Evolutionary conservation across 2,113 vertebrate genomes (phyloP), one percentile per base, ranked within the genome.

Genomic region (Sarotherodon lohbergeri): DNA sequence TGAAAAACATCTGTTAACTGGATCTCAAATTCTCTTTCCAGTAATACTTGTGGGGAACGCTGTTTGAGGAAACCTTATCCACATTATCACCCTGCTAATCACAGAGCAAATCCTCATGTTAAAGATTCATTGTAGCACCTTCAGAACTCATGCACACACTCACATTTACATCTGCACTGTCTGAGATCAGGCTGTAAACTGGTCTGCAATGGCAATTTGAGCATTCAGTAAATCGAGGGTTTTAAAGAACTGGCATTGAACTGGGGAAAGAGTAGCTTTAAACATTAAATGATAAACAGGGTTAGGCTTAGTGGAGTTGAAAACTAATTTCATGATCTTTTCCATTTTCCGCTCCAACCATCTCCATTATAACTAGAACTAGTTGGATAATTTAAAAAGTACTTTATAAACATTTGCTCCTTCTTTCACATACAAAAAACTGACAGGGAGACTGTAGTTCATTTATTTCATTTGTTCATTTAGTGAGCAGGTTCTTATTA

Each of bases 401-500:
- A 55, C 5, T 55, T 55, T 9, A 22, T 55, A n/a, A 9, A 22
- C 9, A 11, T 55, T 55, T 22, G n/a, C 52, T 54, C 19, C 19
- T n/a, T 10, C 52, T 55, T 55, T 10, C 4, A 55, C 10, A 22
- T 55, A 41, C 7, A 46, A 16, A 27, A 10, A 19, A 1, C 13
- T 17, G 14, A 48, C 22, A 16, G 22, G 7, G 14, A 27, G 9
- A 48, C 5, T 48, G 14, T 17, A 61, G 57, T 29, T 61, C 16
- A 2, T 63, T 61, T 61, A 32, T 14, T 34, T 61, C 8, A 2
- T 17, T 59, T 29, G 56, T 43, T 71, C 36, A 46, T 4, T 0
- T 41, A 46, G 13, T 0, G 17, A 48, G 27, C 14, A 48, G 9
- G 24, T 2, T 48, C 41, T 16, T n/a, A 55, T 87, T 56, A 99